These are phyloP conservation scores for Diadegma fenestrale DNA, from an alignment of 2,888 invertebrate genomes.

Conservation along the genomic window DNA sequence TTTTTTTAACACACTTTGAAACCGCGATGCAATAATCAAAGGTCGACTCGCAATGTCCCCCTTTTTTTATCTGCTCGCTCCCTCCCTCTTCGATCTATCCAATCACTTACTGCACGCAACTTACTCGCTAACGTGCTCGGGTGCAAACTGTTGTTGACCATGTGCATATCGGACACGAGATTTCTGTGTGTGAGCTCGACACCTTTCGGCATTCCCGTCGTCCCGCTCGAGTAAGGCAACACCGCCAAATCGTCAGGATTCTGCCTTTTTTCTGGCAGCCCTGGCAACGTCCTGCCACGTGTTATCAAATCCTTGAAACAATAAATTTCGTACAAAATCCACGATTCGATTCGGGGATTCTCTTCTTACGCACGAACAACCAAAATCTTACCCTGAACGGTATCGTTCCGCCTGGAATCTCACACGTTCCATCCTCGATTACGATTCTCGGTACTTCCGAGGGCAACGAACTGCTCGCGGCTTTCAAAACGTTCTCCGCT, in stretches of 20 bases:
- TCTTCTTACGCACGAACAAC: background rate
- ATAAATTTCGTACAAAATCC: background rate
- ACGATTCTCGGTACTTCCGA: constrained; percentile 75
- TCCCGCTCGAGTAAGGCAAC: constrained; percentile 88
- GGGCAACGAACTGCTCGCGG: constrained; percentile 73
- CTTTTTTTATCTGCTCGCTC: background rate
- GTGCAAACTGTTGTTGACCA: constrained; percentile 69
- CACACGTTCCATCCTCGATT: constrained; percentile 80
- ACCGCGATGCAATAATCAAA: constrained; percentile 16
- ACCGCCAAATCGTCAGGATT: constrained; percentile 80
- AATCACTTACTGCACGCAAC: background rate
- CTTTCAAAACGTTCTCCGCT: constrained; percentile 85
- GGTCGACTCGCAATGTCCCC: background rate
- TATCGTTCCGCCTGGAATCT: constrained; percentile 87
- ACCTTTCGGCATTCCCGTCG: constrained; percentile 87
- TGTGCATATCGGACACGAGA: constrained; percentile 85
- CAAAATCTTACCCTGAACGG: constrained; percentile 86
- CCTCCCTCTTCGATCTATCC: background rate
- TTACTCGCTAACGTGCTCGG: constrained; percentile 47
- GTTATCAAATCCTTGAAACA: constrained; percentile 78
- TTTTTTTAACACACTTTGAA: background rate
- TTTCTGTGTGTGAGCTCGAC: constrained; percentile 86
- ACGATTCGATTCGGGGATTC: background rate
- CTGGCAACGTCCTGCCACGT: constrained; percentile 78
- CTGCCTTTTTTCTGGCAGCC: constrained; percentile 62